These are phyloP conservation scores for Austrofundulus limnaeus DNA, from an alignment of 2,113 vertebrate species.

Conservation along the genomic window DNA sequence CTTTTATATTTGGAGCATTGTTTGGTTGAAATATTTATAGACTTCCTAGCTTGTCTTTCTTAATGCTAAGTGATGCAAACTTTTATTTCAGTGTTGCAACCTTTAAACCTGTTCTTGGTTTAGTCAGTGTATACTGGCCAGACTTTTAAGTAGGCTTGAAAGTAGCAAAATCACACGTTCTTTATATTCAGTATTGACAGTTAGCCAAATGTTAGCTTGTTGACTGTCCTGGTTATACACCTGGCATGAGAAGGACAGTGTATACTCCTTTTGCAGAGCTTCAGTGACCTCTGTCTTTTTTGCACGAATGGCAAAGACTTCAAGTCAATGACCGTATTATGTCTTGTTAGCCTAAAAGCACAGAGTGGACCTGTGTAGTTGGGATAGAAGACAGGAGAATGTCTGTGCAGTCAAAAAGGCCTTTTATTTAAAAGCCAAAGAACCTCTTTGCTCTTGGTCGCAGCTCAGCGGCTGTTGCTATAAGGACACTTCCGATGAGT, in stretches of 20 bases:
- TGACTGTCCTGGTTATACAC: slow-evolving; percentile 43
- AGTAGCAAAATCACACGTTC: slow-evolving; percentile 6
- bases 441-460: slow-evolving; percentile 17
- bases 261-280: slow-evolving; percentile 30
- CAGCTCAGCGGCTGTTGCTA: slow-evolving; percentile 40
- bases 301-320: slow-evolving; percentile 40
- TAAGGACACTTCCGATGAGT: slow-evolving; percentile 59
- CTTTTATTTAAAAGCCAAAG: slow-evolving; percentile 28
- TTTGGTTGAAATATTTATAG: slow-evolving; percentile 30
- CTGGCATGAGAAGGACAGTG: slow-evolving; percentile 52
- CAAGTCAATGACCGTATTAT: slow-evolving; percentile 70
- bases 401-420: slow-evolving; percentile 49
- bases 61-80: background rate
- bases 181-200: slow-evolving; percentile 26
- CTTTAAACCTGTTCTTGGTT: background rate
- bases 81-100: slow-evolving; percentile 6
- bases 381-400: slow-evolving; percentile 46
- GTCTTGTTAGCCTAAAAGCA: slow-evolving; percentile 42
- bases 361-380: slow-evolving; percentile 60
- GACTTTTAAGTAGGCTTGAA: slow-evolving; percentile 12
- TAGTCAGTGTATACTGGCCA: background rate
- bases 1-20: slow-evolving; percentile 44
- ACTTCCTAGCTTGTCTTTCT: slow-evolving; percentile 5
- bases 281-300: slow-evolving; percentile 46
- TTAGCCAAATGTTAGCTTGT: slow-evolving; percentile 28